Base-by-base conservation (phyloP, 1,140 invertebrate genomes). In the Orius laevigatus region DNA sequence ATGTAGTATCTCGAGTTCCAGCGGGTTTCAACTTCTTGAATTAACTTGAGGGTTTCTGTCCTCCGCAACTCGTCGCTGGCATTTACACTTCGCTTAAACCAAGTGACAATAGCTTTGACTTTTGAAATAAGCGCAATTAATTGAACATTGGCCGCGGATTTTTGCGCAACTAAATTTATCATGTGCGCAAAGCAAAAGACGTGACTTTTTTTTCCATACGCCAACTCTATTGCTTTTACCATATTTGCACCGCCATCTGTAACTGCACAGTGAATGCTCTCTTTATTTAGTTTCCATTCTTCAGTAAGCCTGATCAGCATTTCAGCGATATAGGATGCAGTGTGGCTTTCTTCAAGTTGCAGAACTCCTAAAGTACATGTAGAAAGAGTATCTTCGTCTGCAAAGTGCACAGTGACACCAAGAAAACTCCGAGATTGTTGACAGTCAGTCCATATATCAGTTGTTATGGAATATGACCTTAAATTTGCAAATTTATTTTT, bases 231-330 rank as follows among this genome's bases (percentile, higher is more conserved):
- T 18, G 9, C 41, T 25, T 43, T 43, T 15, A 14, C 6, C 41
- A 43, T 43, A 15, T 43, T 43, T 18, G 41, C 41, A 20, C 16
- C 41, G 6, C 41, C 41, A 20, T 43, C 41, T 6, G 41, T 43
- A 8, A 43, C 41, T 5, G 14, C 41, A 40, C 12, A 40, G 16
- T 5, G 38, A 18, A 16, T 5, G 6, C 6, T 5, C 31, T 20
- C 41, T 20, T 43, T 16, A 19, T 15, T 4, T 5, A 43, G 15
- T 18, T 25, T 25, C 39, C 39, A 40, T 8, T 40, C 39, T 40
- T 6, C 39, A n/a, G 15, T n/a, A 8, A 40, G 39, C 8, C 31
- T 8, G 9, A 43, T 5, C 9, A 43, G 15, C 6, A 9, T 4
- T 4, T 20, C 14, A 14, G 9, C 6, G 19, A 43, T 43, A 20